Conservation (phyloP, 2,113 vertebrate genomes). For the Anser cygnoides region DNA sequence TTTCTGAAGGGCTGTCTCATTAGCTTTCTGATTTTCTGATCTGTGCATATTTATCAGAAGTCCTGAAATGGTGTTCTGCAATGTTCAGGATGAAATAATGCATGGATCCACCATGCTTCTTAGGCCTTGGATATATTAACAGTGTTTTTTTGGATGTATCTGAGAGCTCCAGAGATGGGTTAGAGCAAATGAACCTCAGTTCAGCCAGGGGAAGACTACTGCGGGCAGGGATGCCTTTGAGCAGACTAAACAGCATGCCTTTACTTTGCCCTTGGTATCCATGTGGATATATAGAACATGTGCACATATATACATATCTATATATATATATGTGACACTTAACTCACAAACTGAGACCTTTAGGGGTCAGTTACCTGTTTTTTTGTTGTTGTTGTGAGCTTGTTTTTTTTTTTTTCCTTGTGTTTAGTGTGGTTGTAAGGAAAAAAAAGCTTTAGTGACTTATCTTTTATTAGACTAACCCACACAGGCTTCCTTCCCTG, state of each 20-base stretch:
- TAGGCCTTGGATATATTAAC: not conserved
- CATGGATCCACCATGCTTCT: not conserved
- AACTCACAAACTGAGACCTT: not conserved
- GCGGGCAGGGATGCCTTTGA: not conserved
- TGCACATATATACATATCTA: too few species aligned
- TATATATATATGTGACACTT: not conserved
- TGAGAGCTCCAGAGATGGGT: not conserved
- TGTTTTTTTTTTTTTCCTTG: not conserved
- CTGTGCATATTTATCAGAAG: not conserved
- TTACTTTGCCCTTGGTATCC: not conserved
- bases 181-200: not conserved
- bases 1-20: not conserved
- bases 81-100: not conserved
- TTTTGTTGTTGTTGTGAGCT: not conserved
- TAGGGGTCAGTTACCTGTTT: not conserved
- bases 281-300: not conserved
- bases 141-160: not conserved
- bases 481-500: not conserved
- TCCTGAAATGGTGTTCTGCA: not conserved
- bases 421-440: conserved; percentile 30
- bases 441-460: conserved; percentile 22
- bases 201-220: not conserved
- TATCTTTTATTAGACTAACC: conserved; percentile 57
- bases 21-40: not conserved
- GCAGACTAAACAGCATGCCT: not conserved